phyloP scores from a whole-genome alignment of 23 tunicate genomes.

The Trididemnum clinides region DNA sequence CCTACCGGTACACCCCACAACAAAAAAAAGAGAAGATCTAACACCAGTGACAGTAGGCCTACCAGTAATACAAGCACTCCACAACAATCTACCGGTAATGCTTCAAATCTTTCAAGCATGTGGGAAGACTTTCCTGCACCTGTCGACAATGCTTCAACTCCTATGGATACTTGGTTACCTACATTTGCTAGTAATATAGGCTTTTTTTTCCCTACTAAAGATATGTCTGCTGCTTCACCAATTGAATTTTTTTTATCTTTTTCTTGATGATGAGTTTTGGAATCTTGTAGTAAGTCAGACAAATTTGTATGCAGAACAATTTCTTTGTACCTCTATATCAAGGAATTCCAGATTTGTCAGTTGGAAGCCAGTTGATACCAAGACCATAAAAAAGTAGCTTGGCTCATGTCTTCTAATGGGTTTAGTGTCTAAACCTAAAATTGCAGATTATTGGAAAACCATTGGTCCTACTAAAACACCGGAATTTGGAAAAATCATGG shows the following conservation, averaged over 20 bases:
- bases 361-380: slow-evolving; percentile 25
- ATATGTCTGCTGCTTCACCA: slow-evolving; percentile 15
- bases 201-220: slow-evolving; percentile 27
- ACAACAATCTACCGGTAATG: slow-evolving; percentile 18
- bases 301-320: slow-evolving; percentile 34
- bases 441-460: slow-evolving; percentile 22
- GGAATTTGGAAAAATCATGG: slow-evolving; percentile 37
- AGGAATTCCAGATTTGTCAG: slow-evolving; percentile 24
- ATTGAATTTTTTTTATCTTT: slow-evolving; percentile 12
- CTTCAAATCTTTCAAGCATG: slow-evolving; percentile 33
- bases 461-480: slow-evolving; percentile 15
- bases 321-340: slow-evolving; percentile 5
- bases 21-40: slow-evolving; percentile 15
- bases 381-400: slow-evolving; percentile 13
- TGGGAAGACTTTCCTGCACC: slow-evolving; percentile 33
- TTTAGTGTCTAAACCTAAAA: slow-evolving; percentile 23
- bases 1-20: slow-evolving; percentile 34
- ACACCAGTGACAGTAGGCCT: slow-evolving; percentile 30
- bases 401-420: slow-evolving; percentile 33
- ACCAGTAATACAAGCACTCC: slow-evolving; percentile 4
- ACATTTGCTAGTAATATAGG: slow-evolving; percentile 22
- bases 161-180: slow-evolving; percentile 33
- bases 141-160: slow-evolving; percentile 31
- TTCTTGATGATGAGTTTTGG: slow-evolving; percentile 25
- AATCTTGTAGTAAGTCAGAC: slow-evolving; percentile 14